Conservation (phyloP, 1,140 invertebrate species). For the Anastrepha obliqua region DNA sequence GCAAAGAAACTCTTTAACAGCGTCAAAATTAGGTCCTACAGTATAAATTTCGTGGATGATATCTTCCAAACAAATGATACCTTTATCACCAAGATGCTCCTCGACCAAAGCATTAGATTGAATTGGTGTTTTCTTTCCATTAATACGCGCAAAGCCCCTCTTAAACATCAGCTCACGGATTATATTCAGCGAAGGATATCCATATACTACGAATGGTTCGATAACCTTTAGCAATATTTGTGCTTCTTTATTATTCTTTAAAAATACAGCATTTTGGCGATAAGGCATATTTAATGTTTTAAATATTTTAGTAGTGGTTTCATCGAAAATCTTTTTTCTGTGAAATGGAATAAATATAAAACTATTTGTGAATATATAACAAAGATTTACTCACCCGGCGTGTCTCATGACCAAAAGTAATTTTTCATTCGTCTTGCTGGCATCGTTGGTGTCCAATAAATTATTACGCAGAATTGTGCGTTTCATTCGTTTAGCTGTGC, state of each 20-base stretch:
- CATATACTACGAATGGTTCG: constrained; percentile 72
- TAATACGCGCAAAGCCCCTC: constrained; percentile 69
- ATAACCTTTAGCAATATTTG: constrained; percentile 69
- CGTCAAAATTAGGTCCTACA: constrained; percentile 69
- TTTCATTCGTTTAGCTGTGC: constrained; percentile 68
- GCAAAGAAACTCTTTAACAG: constrained; percentile 65
- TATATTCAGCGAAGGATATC: constrained; percentile 66
- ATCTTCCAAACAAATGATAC: constrained; percentile 72
- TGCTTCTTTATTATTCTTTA: constrained; percentile 70
- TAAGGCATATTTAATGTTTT: constrained; percentile 62
- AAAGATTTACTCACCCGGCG: constrained; percentile 60
- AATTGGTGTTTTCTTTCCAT: constrained; percentile 69
- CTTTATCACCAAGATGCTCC: constrained; percentile 68
- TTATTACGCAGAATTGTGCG: constrained; percentile 67
- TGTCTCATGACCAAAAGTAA: constrained; percentile 71
- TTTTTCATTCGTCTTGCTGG: constrained; percentile 64
- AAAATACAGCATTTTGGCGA: constrained; percentile 69
- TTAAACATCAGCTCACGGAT: constrained; percentile 72
- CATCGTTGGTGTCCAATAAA: constrained; percentile 60
- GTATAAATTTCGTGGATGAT: constrained; percentile 74
- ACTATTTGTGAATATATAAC: neutral
- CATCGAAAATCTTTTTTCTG: constrained; percentile 69
- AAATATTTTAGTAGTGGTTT: constrained; percentile 69
- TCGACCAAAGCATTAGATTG: constrained; percentile 72
- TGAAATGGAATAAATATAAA: constrained; percentile 29